These are phyloP conservation scores for Nomada ruficornis DNA, from an alignment of 2,888 invertebrate species.

Conservation along the genomic window DNA sequence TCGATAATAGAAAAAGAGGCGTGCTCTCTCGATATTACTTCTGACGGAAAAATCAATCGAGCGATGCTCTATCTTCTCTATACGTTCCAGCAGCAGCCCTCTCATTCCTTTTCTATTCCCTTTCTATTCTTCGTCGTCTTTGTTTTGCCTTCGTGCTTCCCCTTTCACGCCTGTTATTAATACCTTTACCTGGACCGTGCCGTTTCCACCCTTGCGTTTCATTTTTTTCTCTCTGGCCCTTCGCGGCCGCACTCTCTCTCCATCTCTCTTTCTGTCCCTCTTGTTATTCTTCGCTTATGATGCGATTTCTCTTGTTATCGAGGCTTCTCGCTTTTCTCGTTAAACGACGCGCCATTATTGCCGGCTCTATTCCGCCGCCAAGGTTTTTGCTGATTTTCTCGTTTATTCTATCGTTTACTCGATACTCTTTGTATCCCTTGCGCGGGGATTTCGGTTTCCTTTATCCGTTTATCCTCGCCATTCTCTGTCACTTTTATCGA, in stretches of 20 bases:
- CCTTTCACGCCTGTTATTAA: constrained; percentile 9
- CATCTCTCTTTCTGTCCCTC: not conserved
- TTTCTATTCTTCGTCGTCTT: not conserved
- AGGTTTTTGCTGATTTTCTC: not conserved
- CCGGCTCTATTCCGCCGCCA: constrained; percentile 12
- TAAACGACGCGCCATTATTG: constrained; percentile 21
- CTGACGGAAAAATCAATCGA: constrained; percentile 61
- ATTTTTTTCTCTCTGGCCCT: not conserved
- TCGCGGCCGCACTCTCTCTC: not conserved
- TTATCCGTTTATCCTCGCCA: not conserved
- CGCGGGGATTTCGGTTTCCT: not conserved
- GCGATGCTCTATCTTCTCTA: constrained; percentile 12
- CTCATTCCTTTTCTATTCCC: constrained; percentile 4
- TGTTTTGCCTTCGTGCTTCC: not conserved
- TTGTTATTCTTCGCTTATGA: constrained; percentile 31
- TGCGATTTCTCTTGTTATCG: constrained; percentile 33
- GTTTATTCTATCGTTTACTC: not conserved
- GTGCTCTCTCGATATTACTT: constrained; percentile 52
- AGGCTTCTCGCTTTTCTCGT: constrained; percentile 14
- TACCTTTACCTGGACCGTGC: constrained; percentile 21
- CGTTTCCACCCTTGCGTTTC: not conserved
- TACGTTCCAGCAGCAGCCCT: not conserved
- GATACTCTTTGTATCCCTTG: not conserved
- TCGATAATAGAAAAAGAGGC: constrained; percentile 31
- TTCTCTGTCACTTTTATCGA: not conserved